phyloP scores from a whole-genome alignment of 2,888 invertebrate species.

The Gisinianus flammeolus region DNA sequence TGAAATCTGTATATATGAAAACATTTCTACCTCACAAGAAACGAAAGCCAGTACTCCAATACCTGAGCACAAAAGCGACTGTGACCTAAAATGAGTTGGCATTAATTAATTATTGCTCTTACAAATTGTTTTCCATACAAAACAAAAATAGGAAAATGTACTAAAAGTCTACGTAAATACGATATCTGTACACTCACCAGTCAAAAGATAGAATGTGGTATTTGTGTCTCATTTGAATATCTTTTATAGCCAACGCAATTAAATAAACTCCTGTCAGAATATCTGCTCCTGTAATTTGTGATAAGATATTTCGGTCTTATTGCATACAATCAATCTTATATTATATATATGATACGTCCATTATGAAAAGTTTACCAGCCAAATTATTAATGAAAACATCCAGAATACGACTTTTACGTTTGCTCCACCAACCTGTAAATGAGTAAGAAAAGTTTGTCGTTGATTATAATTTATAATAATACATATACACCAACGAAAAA shows the following conservation, averaged over 20 bases:
- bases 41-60: constrained; percentile 71
- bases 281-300: constrained; percentile 68
- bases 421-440: constrained; percentile 53
- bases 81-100: not conserved
- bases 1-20: not conserved
- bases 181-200: too few relatives aligned
- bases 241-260: constrained; percentile 69
- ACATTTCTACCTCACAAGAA: constrained; percentile 67
- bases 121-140: too few relatives aligned
- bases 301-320: too few relatives aligned
- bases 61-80: constrained; percentile 68
- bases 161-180: not conserved
- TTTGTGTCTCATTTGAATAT: constrained; percentile 66
- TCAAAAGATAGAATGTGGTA: too few relatives aligned
- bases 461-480: too few relatives aligned
- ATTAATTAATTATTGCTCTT: not conserved
- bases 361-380: constrained; percentile 64
- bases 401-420: constrained; percentile 60
- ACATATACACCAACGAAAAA: too few relatives aligned
- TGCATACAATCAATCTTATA: not conserved
- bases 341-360: not conserved
- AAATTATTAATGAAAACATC: constrained; percentile 66
- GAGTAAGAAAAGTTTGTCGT: too few relatives aligned
- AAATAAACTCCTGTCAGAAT: constrained; percentile 74
- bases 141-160: not conserved